Percentiles rank a stretch among this genome's conserved stretches.
These are phyloP conservation scores for Dipodomys spectabilis DNA, from an alignment of 2,113 vertebrate genomes.

Conservation along the genomic window DNA sequence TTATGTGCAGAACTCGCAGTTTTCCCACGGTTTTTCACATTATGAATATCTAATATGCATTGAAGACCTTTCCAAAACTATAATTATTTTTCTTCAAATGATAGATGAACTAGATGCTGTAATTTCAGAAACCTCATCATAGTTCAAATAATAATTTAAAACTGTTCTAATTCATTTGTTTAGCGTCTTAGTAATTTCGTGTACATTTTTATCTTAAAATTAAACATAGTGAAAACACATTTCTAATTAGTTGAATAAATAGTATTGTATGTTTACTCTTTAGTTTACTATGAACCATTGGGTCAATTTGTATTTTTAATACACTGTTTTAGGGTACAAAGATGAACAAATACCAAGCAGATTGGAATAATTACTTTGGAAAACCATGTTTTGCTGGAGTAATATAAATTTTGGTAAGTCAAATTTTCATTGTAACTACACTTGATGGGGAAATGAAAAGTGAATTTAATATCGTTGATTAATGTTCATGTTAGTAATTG, in stretches of 20 bases:
- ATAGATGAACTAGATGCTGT: conserved; percentile 61
- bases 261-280: background rate
- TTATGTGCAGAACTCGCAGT: conserved; percentile 63
- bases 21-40: conserved; percentile 37
- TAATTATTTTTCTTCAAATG: conserved; percentile 74
- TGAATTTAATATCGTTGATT: background rate
- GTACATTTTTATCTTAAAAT: background rate
- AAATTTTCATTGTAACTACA: conserved; percentile 3
- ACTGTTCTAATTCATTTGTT: conserved; percentile 22
- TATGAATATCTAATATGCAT: conserved; percentile 75
- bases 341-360: background rate
- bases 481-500: background rate
- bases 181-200: conserved; percentile 1
- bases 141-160: conserved; percentile 65
- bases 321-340: background rate
- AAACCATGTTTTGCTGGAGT: background rate
- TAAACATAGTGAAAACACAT: background rate
- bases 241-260: conserved; percentile 5
- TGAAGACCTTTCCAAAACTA: conserved; percentile 71
- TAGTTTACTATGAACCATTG: background rate
- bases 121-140: conserved; percentile 55
- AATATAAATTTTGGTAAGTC: background rate
- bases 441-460: background rate
- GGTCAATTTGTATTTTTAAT: background rate
- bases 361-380: background rate